Base-by-base conservation (phyloP, 2,113 vertebrate genomes). In the Xiphophorus maculatus region DNA sequence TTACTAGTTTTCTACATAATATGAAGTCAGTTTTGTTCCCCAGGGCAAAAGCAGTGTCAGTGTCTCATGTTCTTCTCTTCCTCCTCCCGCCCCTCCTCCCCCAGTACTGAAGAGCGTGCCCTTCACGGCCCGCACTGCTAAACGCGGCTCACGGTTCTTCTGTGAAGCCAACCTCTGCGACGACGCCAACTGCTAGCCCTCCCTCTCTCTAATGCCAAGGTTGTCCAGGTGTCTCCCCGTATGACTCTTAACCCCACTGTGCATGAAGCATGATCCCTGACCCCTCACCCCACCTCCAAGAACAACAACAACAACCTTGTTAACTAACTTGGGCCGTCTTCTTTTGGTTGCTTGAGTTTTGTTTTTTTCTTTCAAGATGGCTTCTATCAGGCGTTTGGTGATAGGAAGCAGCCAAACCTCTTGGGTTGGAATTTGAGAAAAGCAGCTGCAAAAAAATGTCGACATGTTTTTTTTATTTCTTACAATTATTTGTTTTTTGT, bases 131-230 rank as follows among this genome's bases (percentile, higher is more conserved):
- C 97, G 97, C 92, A 97, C 97, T 82, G 97, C 97, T 95, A 98
- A 98, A 94, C 95, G 97, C 89, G 96, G 97, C 93, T 98, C 97
- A 81, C 96, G 97, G 91, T 98, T 98, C 97, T 98, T 99, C 97
- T 97, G 97, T 79, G 97, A 98, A 91, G 95, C 96, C 92, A 94
- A 96, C 95, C 95, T 97, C 91, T 97, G 96, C 78, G 97, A 98
- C 80, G 97, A 98, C 94, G 96, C 96, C 96, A 97, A 96, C 96
- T 97, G 97, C 96, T 98, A 98, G 94, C 94, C 90, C 92, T 77
- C 91, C 87, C 91, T 88, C 87, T 83, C 72, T 74, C 61, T 92
- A 93, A 92, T 88, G 87, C 90, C 91, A 92, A 95, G 94, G 94
- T 95, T 93, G 92, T 94, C 87, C 90, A 90, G 90, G 92, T 93